Conservation (phyloP, 1,140 invertebrate genomes). For the Trichonephila clavipes region DNA sequence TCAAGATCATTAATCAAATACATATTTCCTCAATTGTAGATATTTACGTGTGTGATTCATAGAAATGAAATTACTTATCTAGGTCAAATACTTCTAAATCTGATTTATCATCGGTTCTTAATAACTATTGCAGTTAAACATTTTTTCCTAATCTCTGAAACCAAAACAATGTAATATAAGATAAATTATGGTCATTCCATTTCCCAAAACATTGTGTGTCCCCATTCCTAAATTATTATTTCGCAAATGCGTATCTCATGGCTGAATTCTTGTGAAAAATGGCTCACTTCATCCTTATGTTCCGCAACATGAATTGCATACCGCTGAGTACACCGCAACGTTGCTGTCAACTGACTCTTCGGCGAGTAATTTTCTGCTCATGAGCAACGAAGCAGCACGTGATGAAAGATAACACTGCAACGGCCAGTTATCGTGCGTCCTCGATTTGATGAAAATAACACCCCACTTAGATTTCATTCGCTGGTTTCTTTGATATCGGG, state of each 20-base stretch:
- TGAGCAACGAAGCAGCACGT: constrained; percentile 35
- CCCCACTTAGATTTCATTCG: constrained; percentile 75
- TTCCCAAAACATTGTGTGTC: background rate
- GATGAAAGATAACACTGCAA: constrained; percentile 53
- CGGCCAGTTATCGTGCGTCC: constrained; percentile 52
- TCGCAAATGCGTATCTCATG: background rate
- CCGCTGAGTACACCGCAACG: background rate
- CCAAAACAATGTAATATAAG: background rate
- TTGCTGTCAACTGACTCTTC: background rate
- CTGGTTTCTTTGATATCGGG: constrained; percentile 19
- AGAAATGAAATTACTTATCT: too few relatives aligned
- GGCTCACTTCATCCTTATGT: background rate
- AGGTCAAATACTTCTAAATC: too few relatives aligned
- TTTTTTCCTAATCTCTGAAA: too few relatives aligned
- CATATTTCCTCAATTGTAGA: too few relatives aligned
- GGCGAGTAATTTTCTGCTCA: background rate
- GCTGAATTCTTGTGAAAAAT: background rate
- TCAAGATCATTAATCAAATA: too few relatives aligned
- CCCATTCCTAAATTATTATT: background rate
- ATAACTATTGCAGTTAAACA: too few relatives aligned
- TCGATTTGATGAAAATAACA: constrained; percentile 73
- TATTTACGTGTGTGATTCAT: too few relatives aligned
- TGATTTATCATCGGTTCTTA: too few relatives aligned
- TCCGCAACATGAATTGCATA: constrained; percentile 7
- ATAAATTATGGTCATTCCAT: background rate